Evolutionary conservation across 1,140 invertebrate genomes (phyloP), one percentile per base, ranked within the genome.

Genomic region (Tetranychus urticae): DNA sequence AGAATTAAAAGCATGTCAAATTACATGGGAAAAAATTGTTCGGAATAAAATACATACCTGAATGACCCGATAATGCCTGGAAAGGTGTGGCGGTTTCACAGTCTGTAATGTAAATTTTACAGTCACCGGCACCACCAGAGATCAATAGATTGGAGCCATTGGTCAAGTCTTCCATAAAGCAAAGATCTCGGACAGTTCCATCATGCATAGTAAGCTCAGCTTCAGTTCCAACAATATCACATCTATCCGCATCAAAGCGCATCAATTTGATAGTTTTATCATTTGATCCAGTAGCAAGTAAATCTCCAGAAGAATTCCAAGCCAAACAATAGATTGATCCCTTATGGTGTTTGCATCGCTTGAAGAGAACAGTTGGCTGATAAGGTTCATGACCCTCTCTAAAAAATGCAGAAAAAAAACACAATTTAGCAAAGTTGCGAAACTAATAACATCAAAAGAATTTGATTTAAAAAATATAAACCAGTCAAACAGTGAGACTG

Each of bases 191-290:
- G 0, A 98, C 84, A 0, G 94, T 98, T 35, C 94, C 94, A 72
- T 97, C 92, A 72, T 99, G 94, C 84, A 96, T 92, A 7, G 84
- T 84, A 62, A 98, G 71, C 71, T 97, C 92, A 56, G 89, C 82
- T 70, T 86, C 83, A 34, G 39, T 31, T 69, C 81, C 79, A 13
- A 37, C 34, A 61, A 93, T 73, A 69, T 84, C 87, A 57, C 84
- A 86, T 1, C 81, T 82, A 64, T 92, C 86, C 1, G 81, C 80
- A 72, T 97, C 89, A 73, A 96, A 97, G 64, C 83, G 75, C 82
- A 94, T 91, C 59, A 98, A 75, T 72, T 96, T 94, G 39, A 98
- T 86, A 2, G 88, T 93, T 73, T 98, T 98, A 73, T 99, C 94
- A 70, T 99, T 98, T 58, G 90, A 97, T 39, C 94, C 94, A 0